Evolutionary conservation across 64 coral and sea anemone genomes (phyloP).

Genomic region (Montipora efflorescens): DNA sequence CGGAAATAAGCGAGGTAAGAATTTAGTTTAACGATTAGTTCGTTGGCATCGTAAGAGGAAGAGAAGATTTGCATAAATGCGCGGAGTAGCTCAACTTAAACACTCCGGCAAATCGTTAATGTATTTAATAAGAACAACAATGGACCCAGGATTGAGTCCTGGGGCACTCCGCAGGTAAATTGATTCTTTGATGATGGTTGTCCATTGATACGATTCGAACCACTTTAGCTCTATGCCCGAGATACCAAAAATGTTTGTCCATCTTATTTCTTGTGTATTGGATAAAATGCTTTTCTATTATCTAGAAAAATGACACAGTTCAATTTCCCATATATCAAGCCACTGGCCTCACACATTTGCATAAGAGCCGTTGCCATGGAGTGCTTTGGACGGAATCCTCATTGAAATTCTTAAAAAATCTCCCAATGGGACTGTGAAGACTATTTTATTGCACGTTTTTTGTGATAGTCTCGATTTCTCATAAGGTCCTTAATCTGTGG

Average conservation of each 20-base stretch:
- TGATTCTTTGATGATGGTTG: conserved; percentile 1
- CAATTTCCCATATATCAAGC: conserved; percentile 11
- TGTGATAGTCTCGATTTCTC: too few relatives aligned
- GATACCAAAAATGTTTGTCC: conserved; percentile 5
- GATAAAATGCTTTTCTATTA: conserved; percentile 3
- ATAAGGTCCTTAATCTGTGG: too few relatives aligned
- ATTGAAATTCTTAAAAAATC: conserved; percentile 1
- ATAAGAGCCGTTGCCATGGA: too few relatives aligned
- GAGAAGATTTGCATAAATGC: conserved; percentile 44
- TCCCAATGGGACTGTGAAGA: too few relatives aligned
- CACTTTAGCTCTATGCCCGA: conserved; percentile 11
- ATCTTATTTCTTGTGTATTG: conserved; percentile 34
- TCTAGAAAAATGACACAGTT: conserved; percentile 23
- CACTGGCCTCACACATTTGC: neutral
- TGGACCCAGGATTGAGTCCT: conserved; percentile 34
- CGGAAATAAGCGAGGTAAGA: neutral
- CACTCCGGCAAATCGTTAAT: conserved; percentile 61
- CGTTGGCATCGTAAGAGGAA: conserved; percentile 42
- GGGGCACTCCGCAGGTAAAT: conserved; percentile 1
- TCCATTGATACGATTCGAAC: neutral
- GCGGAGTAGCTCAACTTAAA: neutral
- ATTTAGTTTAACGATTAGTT: conserved; percentile 5
- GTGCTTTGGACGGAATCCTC: neutral
- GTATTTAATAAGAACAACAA: conserved; percentile 29
- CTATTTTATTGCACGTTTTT: too few relatives aligned